Base-by-base conservation (phyloP, 2,888 invertebrate species). In the Lycophotia porphyrea region DNA sequence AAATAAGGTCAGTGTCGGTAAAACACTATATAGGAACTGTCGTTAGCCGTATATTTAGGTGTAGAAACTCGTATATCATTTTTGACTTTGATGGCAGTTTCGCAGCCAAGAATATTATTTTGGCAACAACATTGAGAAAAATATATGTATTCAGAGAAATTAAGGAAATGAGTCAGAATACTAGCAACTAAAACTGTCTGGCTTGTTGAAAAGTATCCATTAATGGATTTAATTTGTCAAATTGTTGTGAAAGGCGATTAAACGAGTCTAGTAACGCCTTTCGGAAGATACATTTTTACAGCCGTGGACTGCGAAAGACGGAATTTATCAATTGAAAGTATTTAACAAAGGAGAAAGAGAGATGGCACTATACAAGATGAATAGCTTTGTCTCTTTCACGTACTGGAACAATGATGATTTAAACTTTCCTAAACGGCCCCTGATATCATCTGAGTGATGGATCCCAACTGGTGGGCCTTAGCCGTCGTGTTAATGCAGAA, bases 71-170 rank as follows among this genome's bases (percentile, higher is more conserved):
- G 55, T 84, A 64, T 71, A 78, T 84, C 70, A 81, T 72, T 78
- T 84, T 72, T 73, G 74, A 81, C 74, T 78, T 63, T 78, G 74
- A 80, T 84, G 75, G 66, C 69, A 66, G 71, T 83, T 83, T 81
- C 27, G 74, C 27, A 72, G 78, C 85, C 84, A 83, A 85, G 72
- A 85, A 82, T 60, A 80, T 80, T 74, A 75, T 70, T 76, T 85
- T 84, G 85, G 85, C 85, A 85, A 52, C 70, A 72, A 64, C 65
- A 73, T 80, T 71, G 49, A n/a, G 47, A 81, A 73, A 77, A 82
- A 76, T 47, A 31, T 64, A 66, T 65, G 64, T 24, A 47, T 55
- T 58, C 18, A 67, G 47, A 73, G 52, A 72, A 82, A 78, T 72
- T 5, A 73, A 81, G 60, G 63, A 76, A 74, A 69, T 74, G 84